Conservation (phyloP, 2,113 vertebrate genomes). For the Muntiacus reevesi region DNA sequence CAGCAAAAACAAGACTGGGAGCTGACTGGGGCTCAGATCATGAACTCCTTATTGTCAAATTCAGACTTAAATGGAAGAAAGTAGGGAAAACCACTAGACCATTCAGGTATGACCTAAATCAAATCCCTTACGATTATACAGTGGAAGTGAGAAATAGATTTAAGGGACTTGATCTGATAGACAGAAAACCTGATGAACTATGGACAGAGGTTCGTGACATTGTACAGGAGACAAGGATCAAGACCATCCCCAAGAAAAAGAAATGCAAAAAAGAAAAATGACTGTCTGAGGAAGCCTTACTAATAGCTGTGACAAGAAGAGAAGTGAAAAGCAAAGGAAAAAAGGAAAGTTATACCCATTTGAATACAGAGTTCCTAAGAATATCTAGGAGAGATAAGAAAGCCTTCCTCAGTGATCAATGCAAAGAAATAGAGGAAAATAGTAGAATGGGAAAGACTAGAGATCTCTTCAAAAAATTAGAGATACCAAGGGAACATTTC, state of each 20-base stretch:
- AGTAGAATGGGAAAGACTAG: background rate
- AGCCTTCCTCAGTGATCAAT: background rate
- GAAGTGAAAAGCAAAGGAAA: background rate
- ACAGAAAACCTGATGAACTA: background rate
- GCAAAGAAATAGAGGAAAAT: background rate
- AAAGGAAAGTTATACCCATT: background rate
- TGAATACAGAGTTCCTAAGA: background rate
- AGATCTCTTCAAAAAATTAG: background rate
- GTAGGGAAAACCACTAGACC: background rate
- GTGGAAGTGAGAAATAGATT: background rate
- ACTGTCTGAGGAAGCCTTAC: background rate
- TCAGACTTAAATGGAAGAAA: background rate
- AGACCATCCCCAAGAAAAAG: background rate
- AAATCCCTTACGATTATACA: background rate
- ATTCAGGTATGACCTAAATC: background rate
- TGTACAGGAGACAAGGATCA: background rate
- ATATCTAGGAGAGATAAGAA: background rate
- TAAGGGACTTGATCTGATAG: background rate
- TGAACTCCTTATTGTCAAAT: background rate
- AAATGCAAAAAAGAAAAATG: background rate
- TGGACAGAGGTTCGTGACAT: background rate
- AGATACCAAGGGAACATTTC: background rate
- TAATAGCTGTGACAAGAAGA: background rate
- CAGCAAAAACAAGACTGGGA: rapidly evolving
- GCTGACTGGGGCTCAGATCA: background rate